Base-by-base conservation (phyloP, 2,888 invertebrate species). In the Agrochola lota region DNA sequence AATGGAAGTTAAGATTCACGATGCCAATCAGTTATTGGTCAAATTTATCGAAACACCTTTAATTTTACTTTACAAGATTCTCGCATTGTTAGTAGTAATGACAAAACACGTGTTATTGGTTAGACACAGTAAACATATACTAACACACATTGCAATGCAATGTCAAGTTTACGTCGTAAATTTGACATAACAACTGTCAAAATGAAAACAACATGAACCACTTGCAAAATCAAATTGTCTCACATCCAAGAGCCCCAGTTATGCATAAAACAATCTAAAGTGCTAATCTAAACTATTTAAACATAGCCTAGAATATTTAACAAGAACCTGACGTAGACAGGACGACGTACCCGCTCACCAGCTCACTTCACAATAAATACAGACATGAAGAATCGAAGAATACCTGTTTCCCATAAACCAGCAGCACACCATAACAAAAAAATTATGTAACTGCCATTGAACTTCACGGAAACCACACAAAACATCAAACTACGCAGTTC, bases 391-490 rank as follows among this genome's bases (percentile, higher is more conserved):
- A 62, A 69, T 59, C 11, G 46, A 81, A 75, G 49, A 78, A 81
- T 55, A 68, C 20, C 73, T 11, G 67, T 78, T 78, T 63, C 69
- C 64, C 81, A 76, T 75, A 71, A 67, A 71, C 73, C 71, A 78
- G 26, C 74, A 59, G 57, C 63, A 77, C 82, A 89, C 80, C 90
- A 89, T 91, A 90, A 87, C 87, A 90, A 90, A 89, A 89, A 86
- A 89, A 93, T 95, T 96, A 95, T 91, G 92, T 96, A 96, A 96
- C 89, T 86, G 91, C 84, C 93, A 93, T 92, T 92, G 94, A 94
- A 94, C 93, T 94, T 94, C 88, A 89, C 86, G 86, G 87, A 90
- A 88, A 88, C 77, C 83, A 90, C 86, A 89, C 85, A 91, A 90
- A 92, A 88, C 83, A 89, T 83, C 80, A 87, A 85, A 91, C 87